Evolutionary conservation across 2,797 vertebrate genomes (phyloP).

Genomic region (Pantherophis alleghaniensis): DNA sequence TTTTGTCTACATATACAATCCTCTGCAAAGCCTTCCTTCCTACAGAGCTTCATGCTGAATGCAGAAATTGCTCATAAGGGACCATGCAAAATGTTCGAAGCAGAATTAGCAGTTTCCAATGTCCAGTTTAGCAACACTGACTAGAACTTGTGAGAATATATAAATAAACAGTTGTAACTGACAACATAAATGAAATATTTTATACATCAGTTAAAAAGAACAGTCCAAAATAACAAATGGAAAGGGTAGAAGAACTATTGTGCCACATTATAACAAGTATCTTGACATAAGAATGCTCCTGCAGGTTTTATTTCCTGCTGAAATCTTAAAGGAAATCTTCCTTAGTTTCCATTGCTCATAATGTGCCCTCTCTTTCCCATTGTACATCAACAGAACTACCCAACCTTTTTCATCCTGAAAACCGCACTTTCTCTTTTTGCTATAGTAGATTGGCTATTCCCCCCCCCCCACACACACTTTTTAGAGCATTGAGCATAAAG

Average conservation of each 20-base stretch:
- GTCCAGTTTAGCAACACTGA: neutral
- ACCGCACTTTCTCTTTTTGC: neutral
- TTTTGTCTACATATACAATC: neutral
- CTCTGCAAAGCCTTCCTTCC: neutral
- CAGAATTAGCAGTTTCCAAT: neutral
- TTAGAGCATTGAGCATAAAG: neutral
- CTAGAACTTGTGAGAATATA: neutral
- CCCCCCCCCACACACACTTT: neutral
- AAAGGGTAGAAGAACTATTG: neutral
- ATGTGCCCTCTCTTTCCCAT: neutral
- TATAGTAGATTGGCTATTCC: neutral
- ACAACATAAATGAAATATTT: neutral
- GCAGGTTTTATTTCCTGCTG: neutral
- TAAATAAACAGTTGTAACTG: neutral
- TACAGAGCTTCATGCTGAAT: neutral
- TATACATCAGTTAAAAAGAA: neutral
- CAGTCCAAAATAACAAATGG: neutral
- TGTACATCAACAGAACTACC: neutral
- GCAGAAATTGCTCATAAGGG: neutral
- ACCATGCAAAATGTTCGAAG: neutral
- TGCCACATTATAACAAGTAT: neutral
- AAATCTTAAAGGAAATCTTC: neutral
- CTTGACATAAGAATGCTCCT: neutral
- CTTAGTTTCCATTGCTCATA: neutral
- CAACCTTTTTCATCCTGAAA: neutral